Conservation (phyloP, 2,113 vertebrate genomes). For the Acanthisitta chloris region DNA sequence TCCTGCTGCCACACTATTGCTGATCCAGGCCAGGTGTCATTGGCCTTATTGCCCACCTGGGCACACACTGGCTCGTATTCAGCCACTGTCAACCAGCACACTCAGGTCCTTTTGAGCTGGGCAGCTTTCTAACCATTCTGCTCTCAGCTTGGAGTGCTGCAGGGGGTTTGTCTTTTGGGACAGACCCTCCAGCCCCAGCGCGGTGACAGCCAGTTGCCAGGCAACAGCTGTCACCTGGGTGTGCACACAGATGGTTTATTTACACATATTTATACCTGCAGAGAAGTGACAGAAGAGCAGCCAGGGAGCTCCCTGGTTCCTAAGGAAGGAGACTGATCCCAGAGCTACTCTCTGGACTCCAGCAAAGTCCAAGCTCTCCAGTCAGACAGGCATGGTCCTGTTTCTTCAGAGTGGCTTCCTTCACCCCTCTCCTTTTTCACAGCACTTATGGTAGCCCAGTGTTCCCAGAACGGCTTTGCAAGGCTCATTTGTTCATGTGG, state of each 20-base stretch:
- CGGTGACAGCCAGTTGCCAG: no score
- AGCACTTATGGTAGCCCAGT: background rate
- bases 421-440: background rate
- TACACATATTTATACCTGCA: background rate
- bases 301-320: background rate
- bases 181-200: background rate
- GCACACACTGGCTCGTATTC: background rate
- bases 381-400: background rate
- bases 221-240: background rate
- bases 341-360: background rate
- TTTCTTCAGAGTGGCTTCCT: background rate
- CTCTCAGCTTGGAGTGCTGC: background rate
- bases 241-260: background rate
- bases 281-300: background rate
- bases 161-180: fast-evolving
- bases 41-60: background rate
- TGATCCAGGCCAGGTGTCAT: background rate
- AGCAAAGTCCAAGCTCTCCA: background rate
- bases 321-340: background rate
- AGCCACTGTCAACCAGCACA: background rate
- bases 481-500: background rate
- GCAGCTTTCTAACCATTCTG: background rate
- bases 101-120: background rate
- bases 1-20: background rate
- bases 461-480: background rate